Percentiles rank a stretch among this genome's conserved stretches.
Evolutionary conservation across 2,888 invertebrate genomes (phyloP).

Genomic region (Napeogenes sylphis): DNA sequence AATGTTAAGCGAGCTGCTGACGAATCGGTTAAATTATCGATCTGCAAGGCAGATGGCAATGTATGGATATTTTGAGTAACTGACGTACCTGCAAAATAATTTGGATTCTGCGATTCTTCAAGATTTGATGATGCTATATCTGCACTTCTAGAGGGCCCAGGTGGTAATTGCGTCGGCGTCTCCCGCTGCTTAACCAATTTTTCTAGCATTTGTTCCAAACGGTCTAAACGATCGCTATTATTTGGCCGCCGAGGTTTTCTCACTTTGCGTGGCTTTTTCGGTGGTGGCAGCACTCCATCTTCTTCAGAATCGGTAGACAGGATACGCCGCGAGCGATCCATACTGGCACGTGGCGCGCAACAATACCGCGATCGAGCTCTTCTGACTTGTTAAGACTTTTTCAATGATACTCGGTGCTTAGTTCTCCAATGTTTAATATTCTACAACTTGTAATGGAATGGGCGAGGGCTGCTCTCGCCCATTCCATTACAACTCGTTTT

Average conservation of each 20-base stretch:
- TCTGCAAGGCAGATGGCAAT: background rate
- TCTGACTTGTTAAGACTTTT: no score
- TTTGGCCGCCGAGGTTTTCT: slow-evolving; percentile 15
- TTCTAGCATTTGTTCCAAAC: background rate
- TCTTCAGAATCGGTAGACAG: background rate
- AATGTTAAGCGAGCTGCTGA: background rate
- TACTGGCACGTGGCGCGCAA: background rate
- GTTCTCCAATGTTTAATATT: background rate
- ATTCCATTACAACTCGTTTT: no score
- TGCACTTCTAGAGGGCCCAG: background rate
- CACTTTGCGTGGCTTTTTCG: background rate
- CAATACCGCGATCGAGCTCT: no score
- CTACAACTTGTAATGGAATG: background rate
- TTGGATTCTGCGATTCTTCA: background rate
- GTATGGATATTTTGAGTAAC: background rate
- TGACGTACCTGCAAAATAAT: background rate
- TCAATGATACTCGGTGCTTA: background rate
- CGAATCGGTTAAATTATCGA: background rate
- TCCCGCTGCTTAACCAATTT: background rate
- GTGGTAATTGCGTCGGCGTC: background rate
- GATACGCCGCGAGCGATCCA: background rate
- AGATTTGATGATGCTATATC: background rate
- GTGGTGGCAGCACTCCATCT: background rate
- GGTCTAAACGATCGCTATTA: slow-evolving; percentile 13
- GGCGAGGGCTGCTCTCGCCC: no score